Percentiles rank a stretch among this genome's conserved stretches.
Conservation (phyloP, 2,888 invertebrate species). For the Apomyelois bistriatella region DNA sequence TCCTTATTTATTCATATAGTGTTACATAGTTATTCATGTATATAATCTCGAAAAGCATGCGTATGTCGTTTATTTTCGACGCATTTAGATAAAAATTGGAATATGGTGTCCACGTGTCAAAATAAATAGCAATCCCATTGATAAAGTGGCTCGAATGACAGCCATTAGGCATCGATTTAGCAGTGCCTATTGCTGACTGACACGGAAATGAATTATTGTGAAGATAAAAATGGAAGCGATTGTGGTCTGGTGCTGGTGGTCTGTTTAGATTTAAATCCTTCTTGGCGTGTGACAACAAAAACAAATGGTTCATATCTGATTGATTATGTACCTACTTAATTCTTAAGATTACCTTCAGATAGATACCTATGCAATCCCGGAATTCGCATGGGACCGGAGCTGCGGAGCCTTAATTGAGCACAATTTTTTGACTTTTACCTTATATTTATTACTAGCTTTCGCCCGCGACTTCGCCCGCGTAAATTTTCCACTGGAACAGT, state of each 20-base stretch:
- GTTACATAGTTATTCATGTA: no score
- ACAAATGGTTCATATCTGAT: no score
- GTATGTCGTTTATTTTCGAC: conserved; percentile 3
- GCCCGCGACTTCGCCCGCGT: no score
- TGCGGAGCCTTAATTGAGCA: no score
- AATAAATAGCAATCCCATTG: conserved; percentile 25
- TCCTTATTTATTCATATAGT: no score
- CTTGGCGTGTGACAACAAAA: background rate
- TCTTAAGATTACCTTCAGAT: no score
- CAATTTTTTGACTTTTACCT: no score
- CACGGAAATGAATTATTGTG: conserved; percentile 13
- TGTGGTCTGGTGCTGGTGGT: background rate
- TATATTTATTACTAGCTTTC: no score
- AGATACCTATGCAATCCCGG: no score
- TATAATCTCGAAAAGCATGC: background rate
- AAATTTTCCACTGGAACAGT: no score
- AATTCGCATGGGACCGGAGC: no score
- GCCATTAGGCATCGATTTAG: conserved; percentile 10
- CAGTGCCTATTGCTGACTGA: conserved; percentile 10
- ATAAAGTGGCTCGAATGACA: conserved; percentile 13
- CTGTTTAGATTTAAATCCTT: conserved; percentile 1
- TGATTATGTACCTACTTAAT: no score
- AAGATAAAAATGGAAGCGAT: conserved; percentile 10
- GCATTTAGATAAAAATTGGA: conserved; percentile 1
- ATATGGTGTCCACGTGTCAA: conserved; percentile 19